These are phyloP conservation scores for Clarias batrachus DNA, from an alignment of 2,113 vertebrate genomes.

Conservation along the genomic window DNA sequence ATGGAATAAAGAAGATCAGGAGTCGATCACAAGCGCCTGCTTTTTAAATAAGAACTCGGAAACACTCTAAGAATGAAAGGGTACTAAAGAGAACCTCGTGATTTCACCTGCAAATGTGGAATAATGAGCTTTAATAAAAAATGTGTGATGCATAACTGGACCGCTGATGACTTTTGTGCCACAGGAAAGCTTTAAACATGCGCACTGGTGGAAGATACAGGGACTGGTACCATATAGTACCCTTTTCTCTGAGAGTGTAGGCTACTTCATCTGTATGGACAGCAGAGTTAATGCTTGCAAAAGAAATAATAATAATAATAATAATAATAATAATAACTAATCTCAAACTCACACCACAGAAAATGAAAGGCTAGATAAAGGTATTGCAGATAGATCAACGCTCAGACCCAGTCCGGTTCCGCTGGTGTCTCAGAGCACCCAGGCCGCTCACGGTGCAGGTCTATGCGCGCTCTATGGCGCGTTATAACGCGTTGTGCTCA, in stretches of 20 bases:
- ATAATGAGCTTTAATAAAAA: background rate
- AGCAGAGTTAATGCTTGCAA: conserved; percentile 52
- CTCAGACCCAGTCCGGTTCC: conserved; percentile 73
- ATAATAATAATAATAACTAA: conserved; percentile 43
- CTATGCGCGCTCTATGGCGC: background rate
- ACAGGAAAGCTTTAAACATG: background rate
- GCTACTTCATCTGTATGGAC: conserved; percentile 54
- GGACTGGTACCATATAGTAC: background rate
- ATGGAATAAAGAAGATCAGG: conserved; percentile 71
- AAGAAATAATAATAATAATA: conserved; percentile 11
- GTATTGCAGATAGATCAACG: conserved; percentile 78
- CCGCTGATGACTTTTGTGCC: background rate
- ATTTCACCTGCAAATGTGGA: background rate
- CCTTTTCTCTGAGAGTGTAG: conserved; percentile 16
- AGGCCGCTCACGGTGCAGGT: conserved; percentile 9
- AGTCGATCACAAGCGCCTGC: conserved; percentile 68
- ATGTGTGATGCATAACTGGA: background rate
- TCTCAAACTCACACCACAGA: conserved; percentile 66
- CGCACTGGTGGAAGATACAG: background rate
- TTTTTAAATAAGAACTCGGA: conserved; percentile 62
- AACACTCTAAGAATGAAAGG: background rate
- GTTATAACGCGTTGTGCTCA: conserved; percentile 55
- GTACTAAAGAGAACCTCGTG: background rate
- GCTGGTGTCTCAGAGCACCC: conserved; percentile 76
- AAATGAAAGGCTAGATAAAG: conserved; percentile 74